phyloP scores from a whole-genome alignment of 2,797 vertebrate species.

The Adelosebastes latens region DNA sequence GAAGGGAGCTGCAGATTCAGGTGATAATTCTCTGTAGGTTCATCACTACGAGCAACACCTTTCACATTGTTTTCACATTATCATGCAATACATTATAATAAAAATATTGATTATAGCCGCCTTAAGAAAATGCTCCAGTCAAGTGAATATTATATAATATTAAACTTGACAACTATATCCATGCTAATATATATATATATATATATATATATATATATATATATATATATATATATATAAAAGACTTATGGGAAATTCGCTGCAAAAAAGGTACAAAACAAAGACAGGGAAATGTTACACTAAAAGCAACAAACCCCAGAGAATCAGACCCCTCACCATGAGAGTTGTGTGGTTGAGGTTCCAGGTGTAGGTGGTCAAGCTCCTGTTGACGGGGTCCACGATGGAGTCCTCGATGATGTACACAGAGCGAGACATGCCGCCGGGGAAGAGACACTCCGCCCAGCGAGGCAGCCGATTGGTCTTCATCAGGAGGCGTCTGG shows the following conservation, averaged over 20 bases:
- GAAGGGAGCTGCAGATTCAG: background rate
- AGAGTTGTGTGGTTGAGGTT: constrained; percentile 95
- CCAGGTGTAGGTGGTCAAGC: constrained; percentile 94
- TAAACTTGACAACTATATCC: too few species aligned
- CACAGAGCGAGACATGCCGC: constrained; percentile 90
- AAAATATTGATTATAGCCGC: background rate
- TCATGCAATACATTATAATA: background rate
- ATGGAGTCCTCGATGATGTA: constrained; percentile 97
- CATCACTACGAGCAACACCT: background rate
- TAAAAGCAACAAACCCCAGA: background rate
- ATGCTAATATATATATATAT: too few species aligned
- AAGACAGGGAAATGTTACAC: background rate
- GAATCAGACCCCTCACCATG: constrained; percentile 85
- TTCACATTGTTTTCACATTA: background rate
- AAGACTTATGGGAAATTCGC: background rate
- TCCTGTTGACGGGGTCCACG: constrained; percentile 89
- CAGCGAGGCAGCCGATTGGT: constrained; percentile 96
- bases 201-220: too few species aligned
- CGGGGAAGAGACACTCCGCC: constrained; percentile 91
- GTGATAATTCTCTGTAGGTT: background rate
- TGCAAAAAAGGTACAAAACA: background rate
- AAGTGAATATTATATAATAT: background rate
- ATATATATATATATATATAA: too few species aligned
- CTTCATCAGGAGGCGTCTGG: constrained; percentile 87
- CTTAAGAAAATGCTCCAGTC: background rate